These are phyloP conservation scores for Hyperoplus immaculatus DNA, from an alignment of 2,797 vertebrate genomes.

Conservation along the genomic window DNA sequence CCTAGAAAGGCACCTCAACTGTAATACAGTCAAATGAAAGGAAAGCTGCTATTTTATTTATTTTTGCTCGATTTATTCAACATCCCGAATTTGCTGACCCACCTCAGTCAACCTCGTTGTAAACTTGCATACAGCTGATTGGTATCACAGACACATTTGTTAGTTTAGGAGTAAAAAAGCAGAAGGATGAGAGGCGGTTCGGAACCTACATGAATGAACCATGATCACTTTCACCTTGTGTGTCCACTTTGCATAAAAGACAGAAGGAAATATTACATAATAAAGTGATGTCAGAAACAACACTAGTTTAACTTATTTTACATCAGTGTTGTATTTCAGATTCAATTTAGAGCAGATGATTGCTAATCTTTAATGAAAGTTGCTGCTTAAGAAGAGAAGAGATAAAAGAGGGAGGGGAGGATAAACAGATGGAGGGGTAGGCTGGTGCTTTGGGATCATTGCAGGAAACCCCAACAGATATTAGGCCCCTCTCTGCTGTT, in stretches of 20 bases:
- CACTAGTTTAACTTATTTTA: conserved; percentile 15
- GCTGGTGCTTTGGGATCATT: conserved; percentile 38
- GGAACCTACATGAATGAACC: conserved; percentile 45
- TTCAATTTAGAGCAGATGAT: conserved; percentile 13
- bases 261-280: conserved; percentile 12
- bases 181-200: conserved; percentile 58
- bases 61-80: neutral
- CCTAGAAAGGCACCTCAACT: neutral
- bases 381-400: conserved; percentile 3
- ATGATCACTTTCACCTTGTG: conserved; percentile 31
- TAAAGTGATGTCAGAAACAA: conserved; percentile 4
- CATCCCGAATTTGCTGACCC: neutral
- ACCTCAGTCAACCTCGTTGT: conserved; percentile 38
- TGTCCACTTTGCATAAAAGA: conserved; percentile 47
- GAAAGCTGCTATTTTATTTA: neutral
- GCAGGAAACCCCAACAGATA: conserved; percentile 72
- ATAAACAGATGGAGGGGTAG: conserved; percentile 50
- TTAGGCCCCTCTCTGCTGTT: conserved; percentile 74
- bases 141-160: conserved; percentile 68
- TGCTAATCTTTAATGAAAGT: conserved; percentile 19
- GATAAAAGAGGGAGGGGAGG: conserved; percentile 17
- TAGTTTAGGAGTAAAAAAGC: conserved; percentile 72
- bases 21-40: neutral
- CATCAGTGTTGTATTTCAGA: neutral
- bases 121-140: conserved; percentile 66